Conservation (phyloP, 2,797 vertebrate species). For the Gymnothorax javanicus region DNA sequence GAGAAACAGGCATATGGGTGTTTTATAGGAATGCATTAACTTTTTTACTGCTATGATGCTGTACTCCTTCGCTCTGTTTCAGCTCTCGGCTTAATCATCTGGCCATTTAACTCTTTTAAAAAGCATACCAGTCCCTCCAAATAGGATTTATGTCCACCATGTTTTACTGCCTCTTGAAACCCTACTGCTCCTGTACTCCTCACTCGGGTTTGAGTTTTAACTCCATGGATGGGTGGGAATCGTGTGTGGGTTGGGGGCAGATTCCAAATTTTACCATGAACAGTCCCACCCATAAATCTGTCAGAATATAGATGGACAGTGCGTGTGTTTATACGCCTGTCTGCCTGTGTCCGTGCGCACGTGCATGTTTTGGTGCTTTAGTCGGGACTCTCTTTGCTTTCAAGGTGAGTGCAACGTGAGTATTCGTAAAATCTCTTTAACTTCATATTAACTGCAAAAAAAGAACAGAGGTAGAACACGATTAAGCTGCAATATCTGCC, state of each 20-base stretch:
- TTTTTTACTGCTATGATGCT: too few species aligned
- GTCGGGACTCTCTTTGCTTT: not conserved
- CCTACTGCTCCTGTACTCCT: slow-evolving; percentile 12
- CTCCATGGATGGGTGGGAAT: slow-evolving; percentile 44
- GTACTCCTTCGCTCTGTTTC: too few species aligned
- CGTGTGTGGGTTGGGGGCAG: slow-evolving; percentile 50
- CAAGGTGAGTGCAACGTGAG: not conserved
- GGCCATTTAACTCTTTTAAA: slow-evolving; percentile 49
- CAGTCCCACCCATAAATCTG: slow-evolving; percentile 61
- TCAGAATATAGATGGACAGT: slow-evolving; percentile 2
- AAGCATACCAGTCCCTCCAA: slow-evolving; percentile 66
- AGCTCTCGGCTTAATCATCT: too few species aligned
- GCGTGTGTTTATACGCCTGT: not conserved
- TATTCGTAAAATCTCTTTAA: slow-evolving; percentile 64
- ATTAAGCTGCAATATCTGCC: slow-evolving; percentile 76
- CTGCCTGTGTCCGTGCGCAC: not conserved
- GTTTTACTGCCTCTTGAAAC: slow-evolving; percentile 51
- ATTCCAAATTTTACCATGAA: slow-evolving; percentile 53
- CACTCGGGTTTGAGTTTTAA: slow-evolving; percentile 63
- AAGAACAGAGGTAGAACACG: slow-evolving; percentile 50
- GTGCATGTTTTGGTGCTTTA: slow-evolving; percentile 24
- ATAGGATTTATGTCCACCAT: slow-evolving; percentile 62
- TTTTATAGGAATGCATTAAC: not conserved
- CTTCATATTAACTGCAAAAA: slow-evolving; percentile 60
- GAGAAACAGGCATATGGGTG: too few species aligned